Evolutionary conservation across 2,113 vertebrate genomes (phyloP), one percentile per base, ranked within the genome.

Genomic region (Albula glossodonta): DNA sequence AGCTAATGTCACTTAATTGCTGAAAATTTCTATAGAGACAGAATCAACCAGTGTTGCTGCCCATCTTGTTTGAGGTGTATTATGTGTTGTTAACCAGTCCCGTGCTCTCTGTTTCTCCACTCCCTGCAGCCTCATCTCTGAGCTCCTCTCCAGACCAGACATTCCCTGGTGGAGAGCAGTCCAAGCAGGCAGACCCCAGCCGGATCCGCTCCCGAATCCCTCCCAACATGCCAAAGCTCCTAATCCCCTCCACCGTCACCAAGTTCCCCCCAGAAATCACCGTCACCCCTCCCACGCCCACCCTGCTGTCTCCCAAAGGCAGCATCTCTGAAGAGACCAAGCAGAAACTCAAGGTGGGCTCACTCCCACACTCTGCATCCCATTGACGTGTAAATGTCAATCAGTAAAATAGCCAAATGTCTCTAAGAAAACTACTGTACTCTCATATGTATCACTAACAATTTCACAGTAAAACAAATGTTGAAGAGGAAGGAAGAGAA

Each of bases 251-350:
- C 31, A 95, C 96, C 2, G 91, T 97, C 85, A 95, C 97, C 93
- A 99, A 98, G 95, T 99, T 98, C 92, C 98, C 98, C 5, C 98
- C 98, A 1, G 98, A 99, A 94, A 99, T 99, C 95, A 99, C 98
- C 7, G 97, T 99, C 88, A 99, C 98, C 0, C 98, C 98, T 3
- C 98, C 98, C 48, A 99, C 98, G 8, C 98, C 98, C 83, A 99
- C 98, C 22, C 96, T 99, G 66, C 97, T 99, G 86, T 99, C 98
- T 48, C 98, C 98, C 81, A 99, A 98, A 94, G 98, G 98, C 95
- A 99, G 98, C 95, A 97, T 99, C 93, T 99, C 98, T 1, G 98
- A 99, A 94, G 98, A 99, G 92, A 99, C 98, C 94, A 99, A 99
- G 91, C 98, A 98, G 90, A 98, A 96, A 90, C 96, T 99, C 53